These are phyloP conservation scores for Philereme transversata DNA, from an alignment of 2,888 invertebrate species.

Conservation along the genomic window DNA sequence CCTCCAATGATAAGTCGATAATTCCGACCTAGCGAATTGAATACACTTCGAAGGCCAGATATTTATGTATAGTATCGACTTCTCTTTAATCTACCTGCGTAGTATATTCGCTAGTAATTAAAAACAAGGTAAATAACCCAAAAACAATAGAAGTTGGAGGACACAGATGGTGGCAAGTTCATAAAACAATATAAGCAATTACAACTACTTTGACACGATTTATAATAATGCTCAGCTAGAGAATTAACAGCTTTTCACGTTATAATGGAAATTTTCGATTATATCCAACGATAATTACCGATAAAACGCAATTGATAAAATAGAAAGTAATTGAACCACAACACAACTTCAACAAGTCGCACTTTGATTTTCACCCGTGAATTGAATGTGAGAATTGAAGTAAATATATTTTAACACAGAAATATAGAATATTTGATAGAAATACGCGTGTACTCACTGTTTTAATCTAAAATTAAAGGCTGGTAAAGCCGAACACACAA, in stretches of 20 bases:
- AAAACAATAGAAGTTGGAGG: slow-evolving; percentile 35
- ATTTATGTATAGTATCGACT: slow-evolving; percentile 11
- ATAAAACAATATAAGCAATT: slow-evolving; percentile 5
- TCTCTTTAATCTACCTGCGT: slow-evolving; percentile 18
- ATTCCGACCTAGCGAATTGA: not conserved
- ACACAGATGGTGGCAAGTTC: slow-evolving; percentile 41
- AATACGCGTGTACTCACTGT: slow-evolving; percentile 69
- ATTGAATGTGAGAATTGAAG: slow-evolving; percentile 5
- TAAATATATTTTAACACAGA: slow-evolving; percentile 20
- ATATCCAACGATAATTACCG: slow-evolving; percentile 45
- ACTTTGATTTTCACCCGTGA: slow-evolving; percentile 7
- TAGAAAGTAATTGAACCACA: slow-evolving; percentile 32
- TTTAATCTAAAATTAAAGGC: slow-evolving; percentile 77
- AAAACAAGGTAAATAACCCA: slow-evolving; percentile 30
- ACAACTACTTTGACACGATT: slow-evolving; percentile 1
- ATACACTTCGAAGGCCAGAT: slow-evolving; percentile 19
- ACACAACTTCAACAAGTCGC: slow-evolving; percentile 38
- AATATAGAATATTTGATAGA: slow-evolving; percentile 25
- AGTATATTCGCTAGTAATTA: slow-evolving; percentile 14
- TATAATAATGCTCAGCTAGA: slow-evolving; percentile 2
- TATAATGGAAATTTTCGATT: slow-evolving; percentile 45
- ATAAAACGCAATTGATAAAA: slow-evolving; percentile 24
- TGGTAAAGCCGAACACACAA: slow-evolving; percentile 71
- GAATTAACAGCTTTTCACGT: slow-evolving; percentile 18
- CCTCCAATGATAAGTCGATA: slow-evolving; percentile 8